Percentiles rank a stretch among this genome's conserved stretches.
phyloP scores from a whole-genome alignment of 2,888 invertebrate species.

The Adelognathus sp. region DNA sequence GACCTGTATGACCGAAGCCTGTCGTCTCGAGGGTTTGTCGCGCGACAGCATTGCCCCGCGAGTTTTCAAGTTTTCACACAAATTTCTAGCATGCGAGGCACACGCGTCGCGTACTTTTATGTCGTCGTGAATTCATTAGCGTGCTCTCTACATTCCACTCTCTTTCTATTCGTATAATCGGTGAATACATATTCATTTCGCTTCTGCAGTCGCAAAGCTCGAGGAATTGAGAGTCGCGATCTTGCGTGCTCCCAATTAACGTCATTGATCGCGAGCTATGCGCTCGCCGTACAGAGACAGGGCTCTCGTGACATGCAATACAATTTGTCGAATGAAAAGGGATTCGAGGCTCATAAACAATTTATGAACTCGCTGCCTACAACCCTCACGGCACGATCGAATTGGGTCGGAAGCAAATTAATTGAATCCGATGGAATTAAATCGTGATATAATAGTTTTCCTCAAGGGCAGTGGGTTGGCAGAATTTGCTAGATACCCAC shows the following conservation, averaged over 20 bases:
- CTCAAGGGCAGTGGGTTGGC: no score
- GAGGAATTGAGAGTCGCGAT: constrained; percentile 33
- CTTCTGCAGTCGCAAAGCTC: constrained; percentile 14
- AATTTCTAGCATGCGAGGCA: constrained; percentile 21
- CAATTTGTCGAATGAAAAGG: neutral
- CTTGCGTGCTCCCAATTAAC: constrained; percentile 50
- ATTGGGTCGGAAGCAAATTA: neutral
- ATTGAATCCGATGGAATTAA: neutral
- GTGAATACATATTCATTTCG: constrained; percentile 18
- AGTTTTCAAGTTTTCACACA: constrained; percentile 6
- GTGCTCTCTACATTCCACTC: neutral
- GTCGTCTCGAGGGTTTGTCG: constrained; percentile 2
- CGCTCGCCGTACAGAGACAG: neutral
- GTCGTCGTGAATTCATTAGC: constrained; percentile 21
- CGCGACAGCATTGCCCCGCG: neutral
- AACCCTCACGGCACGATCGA: neutral
- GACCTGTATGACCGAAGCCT: constrained; percentile 4
- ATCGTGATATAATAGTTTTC: no score
- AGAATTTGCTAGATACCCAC: no score
- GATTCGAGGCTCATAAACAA: neutral
- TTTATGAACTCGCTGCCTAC: neutral
- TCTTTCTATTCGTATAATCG: neutral
- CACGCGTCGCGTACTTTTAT: neutral
- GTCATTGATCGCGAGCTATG: constrained; percentile 41
- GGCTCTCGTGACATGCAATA: neutral